Percentiles rank a stretch among this genome's conserved stretches.
These are phyloP conservation scores for Dipodomys stephensi DNA, from an alignment of 2,113 vertebrate genomes.

Conservation along the genomic window DNA sequence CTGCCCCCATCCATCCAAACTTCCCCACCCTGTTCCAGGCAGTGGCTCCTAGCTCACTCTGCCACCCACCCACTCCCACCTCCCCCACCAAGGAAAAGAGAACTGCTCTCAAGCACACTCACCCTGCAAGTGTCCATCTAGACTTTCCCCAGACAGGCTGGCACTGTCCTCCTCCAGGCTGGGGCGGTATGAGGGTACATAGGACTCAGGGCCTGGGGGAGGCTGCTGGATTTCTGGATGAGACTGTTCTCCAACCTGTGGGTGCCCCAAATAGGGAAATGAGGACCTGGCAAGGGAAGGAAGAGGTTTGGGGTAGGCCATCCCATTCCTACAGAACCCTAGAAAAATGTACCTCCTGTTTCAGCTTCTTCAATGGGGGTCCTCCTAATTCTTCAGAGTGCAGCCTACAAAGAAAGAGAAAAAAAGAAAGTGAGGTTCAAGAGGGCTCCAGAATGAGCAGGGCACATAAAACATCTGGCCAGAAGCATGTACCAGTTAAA, in stretches of 20 bases:
- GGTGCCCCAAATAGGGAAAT: not conserved
- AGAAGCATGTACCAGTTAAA: not conserved
- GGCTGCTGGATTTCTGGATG: conserved; percentile 84
- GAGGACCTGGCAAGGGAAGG: not conserved
- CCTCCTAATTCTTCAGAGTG: conserved; percentile 86
- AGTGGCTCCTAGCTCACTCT: conserved; percentile 28
- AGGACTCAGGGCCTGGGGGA: conserved; percentile 81
- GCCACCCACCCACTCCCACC: not conserved
- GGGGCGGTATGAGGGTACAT: conserved; percentile 82
- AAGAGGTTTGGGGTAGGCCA: too few species aligned
- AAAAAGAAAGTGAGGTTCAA: not conserved
- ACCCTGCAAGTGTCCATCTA: conserved; percentile 94
- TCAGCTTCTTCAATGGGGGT: conserved; percentile 89
- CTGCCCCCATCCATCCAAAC: conserved; percentile 49
- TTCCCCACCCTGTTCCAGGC: conserved; percentile 68
- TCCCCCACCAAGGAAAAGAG: not conserved
- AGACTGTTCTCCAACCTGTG: conserved; percentile 86
- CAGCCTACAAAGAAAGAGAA: conserved; percentile 83
- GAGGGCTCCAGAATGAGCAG: not conserved
- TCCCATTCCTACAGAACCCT: not conserved
- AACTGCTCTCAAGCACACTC: conserved; percentile 52
- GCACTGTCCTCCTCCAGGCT: conserved; percentile 92
- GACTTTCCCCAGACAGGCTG: conserved; percentile 93
- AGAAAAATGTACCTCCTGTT: conserved; percentile 91
- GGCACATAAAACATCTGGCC: not conserved